phyloP scores from a whole-genome alignment of 37 sponge, comb jelly and placozoan genomes.

The Hexactinellida sp. region DNA sequence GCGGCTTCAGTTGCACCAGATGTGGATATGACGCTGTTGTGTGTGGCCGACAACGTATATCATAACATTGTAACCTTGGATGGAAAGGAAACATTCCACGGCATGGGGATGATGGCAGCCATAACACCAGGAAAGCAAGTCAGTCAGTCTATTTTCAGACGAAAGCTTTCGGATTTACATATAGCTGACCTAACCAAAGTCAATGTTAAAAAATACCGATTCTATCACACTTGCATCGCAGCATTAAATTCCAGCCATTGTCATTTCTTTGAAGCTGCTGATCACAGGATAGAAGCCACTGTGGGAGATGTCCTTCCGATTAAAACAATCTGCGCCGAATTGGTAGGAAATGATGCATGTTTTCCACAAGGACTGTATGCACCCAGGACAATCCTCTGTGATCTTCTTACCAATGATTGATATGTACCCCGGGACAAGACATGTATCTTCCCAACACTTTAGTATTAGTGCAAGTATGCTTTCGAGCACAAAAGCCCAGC shows the following conservation, averaged over 20 bases:
- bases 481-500: background rate
- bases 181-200: constrained; percentile 13
- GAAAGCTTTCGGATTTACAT: constrained; percentile 3
- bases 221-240: background rate
- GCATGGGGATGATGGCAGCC: constrained; percentile 11
- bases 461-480: background rate
- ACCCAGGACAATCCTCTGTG: background rate
- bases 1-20: constrained; percentile 11
- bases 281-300: background rate
- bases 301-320: background rate
- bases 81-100: constrained; percentile 11
- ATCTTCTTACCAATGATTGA: background rate
- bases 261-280: background rate
- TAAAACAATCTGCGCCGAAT: background rate
- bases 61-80: background rate
- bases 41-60: background rate
- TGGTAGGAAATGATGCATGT: background rate
- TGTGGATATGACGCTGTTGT: constrained; percentile 17
- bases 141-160: constrained; percentile 2
- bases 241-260: background rate
- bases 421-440: background rate
- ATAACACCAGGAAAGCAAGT: constrained; percentile 17
- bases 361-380: too few relatives aligned
- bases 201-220: background rate
- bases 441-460: background rate